These are phyloP conservation scores for Naso thynnoides DNA, from an alignment of 2,797 vertebrate genomes.

Conservation along the genomic window DNA sequence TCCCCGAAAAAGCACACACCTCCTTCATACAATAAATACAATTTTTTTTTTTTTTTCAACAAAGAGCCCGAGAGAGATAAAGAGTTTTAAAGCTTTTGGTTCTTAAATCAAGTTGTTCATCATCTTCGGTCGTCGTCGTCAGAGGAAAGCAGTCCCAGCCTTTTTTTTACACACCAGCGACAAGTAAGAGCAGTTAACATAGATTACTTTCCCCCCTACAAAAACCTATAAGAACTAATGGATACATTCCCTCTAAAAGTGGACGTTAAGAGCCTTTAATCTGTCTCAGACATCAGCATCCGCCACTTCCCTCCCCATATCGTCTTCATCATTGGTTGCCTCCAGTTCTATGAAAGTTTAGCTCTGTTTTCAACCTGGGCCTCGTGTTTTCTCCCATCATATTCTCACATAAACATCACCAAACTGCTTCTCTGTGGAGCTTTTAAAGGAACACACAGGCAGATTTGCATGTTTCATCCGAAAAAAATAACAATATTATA, in stretches of 20 bases:
- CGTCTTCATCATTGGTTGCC: slow-evolving; percentile 56
- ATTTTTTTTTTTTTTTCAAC: slow-evolving; percentile 72
- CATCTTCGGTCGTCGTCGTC: slow-evolving; percentile 70
- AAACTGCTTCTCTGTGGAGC: not conserved
- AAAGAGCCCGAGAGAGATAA: slow-evolving; percentile 81
- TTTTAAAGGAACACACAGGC: not conserved
- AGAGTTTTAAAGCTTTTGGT: slow-evolving; percentile 90
- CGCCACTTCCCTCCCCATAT: slow-evolving; percentile 1
- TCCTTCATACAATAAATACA: slow-evolving; percentile 83
- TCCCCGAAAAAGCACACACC: slow-evolving; percentile 66
- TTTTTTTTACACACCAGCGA: slow-evolving; percentile 81
- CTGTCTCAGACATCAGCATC: slow-evolving; percentile 35
- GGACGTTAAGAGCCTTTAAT: slow-evolving; percentile 56
- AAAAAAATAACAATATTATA: too few relatives aligned
- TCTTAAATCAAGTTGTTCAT: slow-evolving; percentile 87
- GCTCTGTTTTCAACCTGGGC: slow-evolving; percentile 44
- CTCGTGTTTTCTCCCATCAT: not conserved
- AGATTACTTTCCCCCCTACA: slow-evolving; percentile 78
- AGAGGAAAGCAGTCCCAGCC: slow-evolving; percentile 71
- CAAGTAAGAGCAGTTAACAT: slow-evolving; percentile 82
- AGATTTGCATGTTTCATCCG: not conserved
- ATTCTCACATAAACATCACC: not conserved
- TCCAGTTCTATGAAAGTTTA: slow-evolving; percentile 27
- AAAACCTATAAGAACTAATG: slow-evolving; percentile 85
- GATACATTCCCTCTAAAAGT: slow-evolving; percentile 85